phyloP scores from a whole-genome alignment of 2,113 vertebrate genomes.

The Hippocampus comes region DNA sequence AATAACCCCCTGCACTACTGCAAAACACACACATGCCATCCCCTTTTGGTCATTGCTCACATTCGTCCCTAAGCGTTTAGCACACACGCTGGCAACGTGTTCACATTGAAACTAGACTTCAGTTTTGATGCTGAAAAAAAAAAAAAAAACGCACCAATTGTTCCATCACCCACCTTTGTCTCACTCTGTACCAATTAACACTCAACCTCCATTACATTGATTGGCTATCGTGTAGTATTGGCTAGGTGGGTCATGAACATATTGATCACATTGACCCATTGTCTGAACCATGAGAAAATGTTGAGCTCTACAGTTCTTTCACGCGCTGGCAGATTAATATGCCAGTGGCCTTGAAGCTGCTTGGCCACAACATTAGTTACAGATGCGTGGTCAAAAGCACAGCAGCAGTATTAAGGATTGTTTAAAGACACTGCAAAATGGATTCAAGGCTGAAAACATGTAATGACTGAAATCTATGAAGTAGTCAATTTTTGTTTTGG shows the following conservation, averaged over 20 bases:
- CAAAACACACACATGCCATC: conserved; percentile 1
- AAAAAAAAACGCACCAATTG: background rate
- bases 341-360: conserved; percentile 19
- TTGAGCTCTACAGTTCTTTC: conserved; percentile 59
- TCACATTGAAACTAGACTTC: conserved; percentile 27
- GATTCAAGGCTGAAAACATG: too few relatives aligned
- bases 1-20: conserved; percentile 1
- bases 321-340: conserved; percentile 20
- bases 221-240: conserved; percentile 64
- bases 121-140: conserved; percentile 54
- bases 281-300: conserved; percentile 67
- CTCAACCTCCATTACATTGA: conserved; percentile 67
- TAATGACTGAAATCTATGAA: too few relatives aligned
- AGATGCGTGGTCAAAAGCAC: background rate
- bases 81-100: conserved; percentile 27
- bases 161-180: conserved; percentile 43
- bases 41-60: conserved; percentile 2
- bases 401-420: background rate
- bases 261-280: conserved; percentile 69
- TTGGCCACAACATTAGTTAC: background rate
- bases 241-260: conserved; percentile 58
- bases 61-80: conserved; percentile 38
- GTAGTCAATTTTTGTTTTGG: too few relatives aligned
- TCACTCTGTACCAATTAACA: conserved; percentile 66
- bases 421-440: conserved; percentile 1